These are phyloP conservation scores for Microctonus hyperodae DNA, from an alignment of 2,888 invertebrate species.

Conservation along the genomic window DNA sequence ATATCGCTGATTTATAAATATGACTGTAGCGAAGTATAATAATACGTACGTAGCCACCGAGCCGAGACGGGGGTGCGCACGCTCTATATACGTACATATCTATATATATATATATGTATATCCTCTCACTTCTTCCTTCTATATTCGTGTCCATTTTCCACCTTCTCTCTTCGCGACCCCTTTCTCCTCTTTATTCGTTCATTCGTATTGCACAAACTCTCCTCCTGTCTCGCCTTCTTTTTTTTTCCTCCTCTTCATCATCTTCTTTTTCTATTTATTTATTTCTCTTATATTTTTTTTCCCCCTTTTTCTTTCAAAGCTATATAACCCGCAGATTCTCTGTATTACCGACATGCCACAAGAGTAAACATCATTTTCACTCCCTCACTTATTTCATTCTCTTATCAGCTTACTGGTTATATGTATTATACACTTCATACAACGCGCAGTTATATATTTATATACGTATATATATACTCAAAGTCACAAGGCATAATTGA, in stretches of 20 bases:
- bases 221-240: too few relatives aligned
- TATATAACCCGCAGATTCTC: background rate
- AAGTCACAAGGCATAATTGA: conserved; percentile 61
- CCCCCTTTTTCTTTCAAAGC: conserved; percentile 27
- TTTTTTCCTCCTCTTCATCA: conserved; percentile 29
- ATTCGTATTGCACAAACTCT: conserved; percentile 2
- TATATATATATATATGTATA: conserved; percentile 18
- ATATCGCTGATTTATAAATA: conserved; percentile 66
- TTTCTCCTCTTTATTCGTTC: conserved; percentile 17
- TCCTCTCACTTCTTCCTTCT: conserved; percentile 28
- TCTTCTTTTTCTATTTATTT: background rate
- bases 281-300: background rate
- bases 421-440: conserved; percentile 14
- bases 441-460: conserved; percentile 34
- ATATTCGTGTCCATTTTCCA: conserved; percentile 1
- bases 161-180: conserved; percentile 22
- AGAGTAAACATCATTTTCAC: conserved; percentile 3
- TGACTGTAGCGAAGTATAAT: conserved; percentile 64
- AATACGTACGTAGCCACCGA: conserved; percentile 60
- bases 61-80: conserved; percentile 44
- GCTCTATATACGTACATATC: too few relatives aligned
- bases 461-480: conserved; percentile 9
- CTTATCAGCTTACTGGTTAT: background rate
- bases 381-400: background rate
- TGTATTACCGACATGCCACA: background rate